Base-by-base conservation (phyloP, 2,797 vertebrate species). In the Poecilia picta region DNA sequence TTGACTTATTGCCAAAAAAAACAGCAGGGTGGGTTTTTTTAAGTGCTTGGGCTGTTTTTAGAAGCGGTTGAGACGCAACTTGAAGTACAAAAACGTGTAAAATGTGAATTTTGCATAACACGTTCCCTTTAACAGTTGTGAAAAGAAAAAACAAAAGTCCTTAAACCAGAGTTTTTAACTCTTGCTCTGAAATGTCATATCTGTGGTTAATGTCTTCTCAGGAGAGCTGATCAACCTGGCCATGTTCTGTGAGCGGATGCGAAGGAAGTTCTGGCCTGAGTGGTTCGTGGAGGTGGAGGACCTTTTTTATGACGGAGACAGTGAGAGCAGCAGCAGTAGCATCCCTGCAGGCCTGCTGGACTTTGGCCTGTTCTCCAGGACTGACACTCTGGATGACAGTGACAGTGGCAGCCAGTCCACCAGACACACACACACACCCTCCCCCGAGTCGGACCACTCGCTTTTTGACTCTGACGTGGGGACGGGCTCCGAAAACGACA, bases 161-260 rank as follows among this genome's bases (percentile, higher is more conserved):
- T n/a, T 5, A 55, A 5, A n/a, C 53, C 11, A n/a, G 53, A 55
- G 25, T n/a, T 72, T 80, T 72, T 31, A 45, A n/a, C 62, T 83
- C 18, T 23, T 31, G 75, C 64, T 80, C 43, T 77, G 20, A 41
- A 72, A 62, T 28, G 13, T 5, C 28, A 0, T 33, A 2, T 28
- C 23, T 80, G 73, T 71, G 51, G 47, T 72, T 81, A 45, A 31
- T 83, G 51, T 88, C 79, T 81, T 45, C n/a, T 5, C 95, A 99
- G 98, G 97, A 79, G 98, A 99, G 91, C 95, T 99, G 68, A 98
- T 98, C 91, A 99, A 99, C 88, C 95, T 99, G 57, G 97, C 97
- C 83, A 98, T 98, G 97, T 99, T 99, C 93, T 99, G 98, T 72
- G 98, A 99, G 92, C 96, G 98, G 86, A 98, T 99, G 94, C 94